These are phyloP conservation scores for Matsumurasca onukii DNA, from an alignment of 1,140 invertebrate species.

Conservation along the genomic window DNA sequence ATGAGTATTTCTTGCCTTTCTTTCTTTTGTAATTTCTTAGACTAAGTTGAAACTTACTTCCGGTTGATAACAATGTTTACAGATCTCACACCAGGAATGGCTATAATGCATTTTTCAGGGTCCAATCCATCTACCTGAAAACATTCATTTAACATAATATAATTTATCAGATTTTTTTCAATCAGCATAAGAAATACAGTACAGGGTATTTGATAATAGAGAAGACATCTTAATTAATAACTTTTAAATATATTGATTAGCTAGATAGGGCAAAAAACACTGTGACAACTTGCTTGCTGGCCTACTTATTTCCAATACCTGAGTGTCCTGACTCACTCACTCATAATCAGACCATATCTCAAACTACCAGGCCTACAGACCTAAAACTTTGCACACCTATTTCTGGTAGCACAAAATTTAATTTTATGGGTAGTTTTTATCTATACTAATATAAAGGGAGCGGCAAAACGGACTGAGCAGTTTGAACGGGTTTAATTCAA, in stretches of 20 bases:
- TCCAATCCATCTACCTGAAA: constrained; percentile 27
- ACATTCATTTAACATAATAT: constrained; percentile 25
- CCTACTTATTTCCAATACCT: background rate
- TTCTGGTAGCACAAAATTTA: too few relatives aligned
- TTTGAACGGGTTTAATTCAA: too few relatives aligned
- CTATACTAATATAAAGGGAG: too few relatives aligned
- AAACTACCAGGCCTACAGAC: too few relatives aligned
- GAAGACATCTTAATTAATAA: background rate
- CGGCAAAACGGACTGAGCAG: too few relatives aligned
- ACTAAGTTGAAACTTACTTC: background rate
- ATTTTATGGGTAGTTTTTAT: too few relatives aligned
- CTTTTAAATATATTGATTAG: background rate
- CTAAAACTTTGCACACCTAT: too few relatives aligned
- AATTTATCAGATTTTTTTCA: background rate
- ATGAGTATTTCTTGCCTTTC: background rate
- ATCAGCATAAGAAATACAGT: background rate
- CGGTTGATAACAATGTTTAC: background rate
- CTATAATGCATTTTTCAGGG: background rate
- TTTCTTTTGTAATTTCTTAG: background rate
- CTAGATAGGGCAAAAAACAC: background rate
- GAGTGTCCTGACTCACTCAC: too few relatives aligned
- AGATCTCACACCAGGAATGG: background rate
- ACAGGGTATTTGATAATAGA: background rate
- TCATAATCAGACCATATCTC: too few relatives aligned
- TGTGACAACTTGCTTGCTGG: background rate